Base-by-base conservation (phyloP, 2,888 invertebrate genomes). In the Sympetrum striolatum region DNA sequence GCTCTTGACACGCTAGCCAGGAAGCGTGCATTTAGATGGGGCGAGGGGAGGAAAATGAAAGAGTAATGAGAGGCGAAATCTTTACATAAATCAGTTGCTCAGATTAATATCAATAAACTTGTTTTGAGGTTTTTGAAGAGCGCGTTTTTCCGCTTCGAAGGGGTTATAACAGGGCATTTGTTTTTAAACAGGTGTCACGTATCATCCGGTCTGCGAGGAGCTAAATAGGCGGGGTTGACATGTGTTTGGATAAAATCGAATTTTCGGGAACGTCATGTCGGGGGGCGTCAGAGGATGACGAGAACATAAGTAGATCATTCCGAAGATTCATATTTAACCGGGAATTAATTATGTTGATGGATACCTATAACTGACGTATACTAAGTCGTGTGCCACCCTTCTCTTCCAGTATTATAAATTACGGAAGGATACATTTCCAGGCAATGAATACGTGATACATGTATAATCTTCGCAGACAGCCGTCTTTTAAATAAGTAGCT, bases 21-120 rank as follows among this genome's bases (percentile, higher is more conserved):
- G 58, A 86, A 86, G 86, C 60, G 86, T 86, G 86, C 86, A 35
- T 60, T n/a, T 22, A n/a, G 31, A 37, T 2, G 0, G 18, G 53
- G 18, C n/a, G 86, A 64, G 86, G 82, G 53, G 53, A 39, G 10
- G n/a, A 73, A 73, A 73, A 73, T 73, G 73, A 73, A 73, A 25
- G 31, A 80, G 81, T 53, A 86, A 86, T 86, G 64, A 18, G 60
- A 6, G 86, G 37, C 39, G 86, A 86, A 86, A 86, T 86, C 86
- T 60, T 86, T 58, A 64, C 86, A 86, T 86, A 64, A 86, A 86
- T 86, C 86, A 86, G 60, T 86, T 86, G 35, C 86, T 60, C 35
- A 60, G 86, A 86, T 86, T 37, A 86, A 37, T 60, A 86, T 86
- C 86, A 86, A 86, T 86, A 86, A 86, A 60, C 73, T 25, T 86